A percentile compares a stretch with the other conserved stretches of the same genome.
Conservation (phyloP, 2,113 vertebrate genomes). For the Leptodactylus fuscus region DNA sequence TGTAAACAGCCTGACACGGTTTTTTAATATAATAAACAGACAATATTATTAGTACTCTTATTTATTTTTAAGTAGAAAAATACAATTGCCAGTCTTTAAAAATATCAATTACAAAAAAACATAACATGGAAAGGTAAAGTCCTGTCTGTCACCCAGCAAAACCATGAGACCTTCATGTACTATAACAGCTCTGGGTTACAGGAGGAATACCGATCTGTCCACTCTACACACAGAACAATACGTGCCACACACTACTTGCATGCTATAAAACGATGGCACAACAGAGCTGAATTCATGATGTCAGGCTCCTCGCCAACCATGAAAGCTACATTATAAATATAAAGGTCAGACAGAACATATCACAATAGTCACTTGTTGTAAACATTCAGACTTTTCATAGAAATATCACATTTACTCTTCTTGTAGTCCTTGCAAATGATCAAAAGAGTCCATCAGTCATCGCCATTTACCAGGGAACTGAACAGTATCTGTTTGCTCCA, state of each 20-base stretch:
- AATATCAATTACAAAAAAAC: neutral
- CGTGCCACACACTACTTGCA: neutral
- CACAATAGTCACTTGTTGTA: conserved; percentile 33
- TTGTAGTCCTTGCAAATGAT: neutral
- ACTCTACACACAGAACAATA: neutral
- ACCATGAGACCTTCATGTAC: neutral
- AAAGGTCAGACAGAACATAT: conserved; percentile 20
- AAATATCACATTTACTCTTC: neutral
- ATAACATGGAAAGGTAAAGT: too few species aligned
- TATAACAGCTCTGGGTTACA: neutral
- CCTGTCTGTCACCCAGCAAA: neutral
- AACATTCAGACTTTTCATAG: neutral
- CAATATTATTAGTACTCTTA: neutral
- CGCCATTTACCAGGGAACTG: neutral
- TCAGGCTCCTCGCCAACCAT: neutral
- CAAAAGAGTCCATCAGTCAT: neutral
- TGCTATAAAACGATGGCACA: neutral
- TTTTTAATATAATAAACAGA: too few species aligned
- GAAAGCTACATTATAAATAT: neutral
- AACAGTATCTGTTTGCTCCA: too few species aligned
- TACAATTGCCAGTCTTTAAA: neutral
- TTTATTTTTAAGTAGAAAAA: neutral
- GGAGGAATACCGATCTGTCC: neutral
- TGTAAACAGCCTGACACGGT: too few species aligned
- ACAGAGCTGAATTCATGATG: neutral